Conservation (phyloP, 2,888 invertebrate species). For the Ornithoptera alexandrae region DNA sequence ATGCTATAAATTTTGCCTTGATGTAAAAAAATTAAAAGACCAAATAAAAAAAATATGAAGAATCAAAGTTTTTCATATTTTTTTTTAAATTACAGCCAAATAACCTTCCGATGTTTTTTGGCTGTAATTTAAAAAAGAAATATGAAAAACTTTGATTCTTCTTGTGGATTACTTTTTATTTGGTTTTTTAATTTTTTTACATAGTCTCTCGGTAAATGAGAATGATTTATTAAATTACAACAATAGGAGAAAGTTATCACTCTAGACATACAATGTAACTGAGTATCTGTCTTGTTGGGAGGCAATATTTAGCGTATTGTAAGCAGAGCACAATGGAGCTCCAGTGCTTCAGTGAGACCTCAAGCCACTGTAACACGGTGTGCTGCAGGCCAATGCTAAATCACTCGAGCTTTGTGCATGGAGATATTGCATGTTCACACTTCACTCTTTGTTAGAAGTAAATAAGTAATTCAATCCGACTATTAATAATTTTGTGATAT, state of each 20-base stretch:
- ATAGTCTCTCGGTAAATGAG: no score
- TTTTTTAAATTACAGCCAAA: no score
- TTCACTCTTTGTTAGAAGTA: constrained; percentile 13
- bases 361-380: constrained; percentile 4
- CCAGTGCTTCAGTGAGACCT: neutral
- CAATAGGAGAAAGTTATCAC: neutral
- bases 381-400: constrained; percentile 17
- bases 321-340: constrained; percentile 6
- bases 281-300: constrained; percentile 6
- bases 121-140: no score
- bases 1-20: no score
- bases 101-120: no score
- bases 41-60: no score
- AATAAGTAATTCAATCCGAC: neutral
- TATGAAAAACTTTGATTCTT: no score
- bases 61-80: no score
- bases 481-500: neutral
- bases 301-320: constrained; percentile 18
- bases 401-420: constrained; percentile 17
- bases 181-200: no score
- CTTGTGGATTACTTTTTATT: no score
- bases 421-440: constrained; percentile 18
- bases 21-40: no score
- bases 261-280: constrained; percentile 16
- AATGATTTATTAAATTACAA: neutral